Evolutionary conservation across 2,113 vertebrate genomes (phyloP).

Genomic region (Boulengeromyrus knoepffleri): DNA sequence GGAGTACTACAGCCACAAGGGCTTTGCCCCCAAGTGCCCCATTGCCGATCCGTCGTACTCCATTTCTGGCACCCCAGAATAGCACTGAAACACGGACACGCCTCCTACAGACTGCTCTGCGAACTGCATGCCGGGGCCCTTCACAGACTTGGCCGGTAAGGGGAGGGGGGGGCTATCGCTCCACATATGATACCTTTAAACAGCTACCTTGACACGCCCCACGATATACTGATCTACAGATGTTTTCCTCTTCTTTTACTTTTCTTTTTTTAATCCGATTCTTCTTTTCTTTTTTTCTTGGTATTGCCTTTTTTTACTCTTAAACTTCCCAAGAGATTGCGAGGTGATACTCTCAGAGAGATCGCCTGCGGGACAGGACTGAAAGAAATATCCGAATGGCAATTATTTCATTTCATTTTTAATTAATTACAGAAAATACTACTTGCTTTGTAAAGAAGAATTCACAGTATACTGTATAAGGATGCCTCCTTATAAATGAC

Average conservation of each 20-base stretch:
- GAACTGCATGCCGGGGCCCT: conserved; percentile 39
- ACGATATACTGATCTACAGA: not conserved
- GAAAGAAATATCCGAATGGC: not conserved
- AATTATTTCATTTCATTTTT: not conserved
- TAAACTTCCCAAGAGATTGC: not conserved
- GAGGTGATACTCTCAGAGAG: not conserved
- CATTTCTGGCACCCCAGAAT: conserved; percentile 60
- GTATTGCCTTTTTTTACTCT: not conserved
- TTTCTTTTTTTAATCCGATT: not conserved
- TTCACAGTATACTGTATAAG: not conserved
- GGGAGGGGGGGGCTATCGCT: conserved; percentile 26
- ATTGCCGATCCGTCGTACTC: conserved; percentile 51
- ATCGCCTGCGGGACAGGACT: not conserved
- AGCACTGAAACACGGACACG: conserved; percentile 23
- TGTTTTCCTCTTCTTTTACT: not conserved
- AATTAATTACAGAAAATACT: not conserved
- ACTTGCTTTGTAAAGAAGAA: not conserved
- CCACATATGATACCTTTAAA: conserved; percentile 3
- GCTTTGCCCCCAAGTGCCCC: conserved; percentile 69
- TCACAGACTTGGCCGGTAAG: conserved; percentile 25
- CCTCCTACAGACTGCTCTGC: conserved; percentile 23
- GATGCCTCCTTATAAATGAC: not conserved
- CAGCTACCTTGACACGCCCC: conserved; percentile 14
- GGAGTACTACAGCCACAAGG: conserved; percentile 87
- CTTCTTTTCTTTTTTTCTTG: not conserved